Evolutionary conservation across 1,140 invertebrate species (phyloP).

Genomic region (Myzus persicae): DNA sequence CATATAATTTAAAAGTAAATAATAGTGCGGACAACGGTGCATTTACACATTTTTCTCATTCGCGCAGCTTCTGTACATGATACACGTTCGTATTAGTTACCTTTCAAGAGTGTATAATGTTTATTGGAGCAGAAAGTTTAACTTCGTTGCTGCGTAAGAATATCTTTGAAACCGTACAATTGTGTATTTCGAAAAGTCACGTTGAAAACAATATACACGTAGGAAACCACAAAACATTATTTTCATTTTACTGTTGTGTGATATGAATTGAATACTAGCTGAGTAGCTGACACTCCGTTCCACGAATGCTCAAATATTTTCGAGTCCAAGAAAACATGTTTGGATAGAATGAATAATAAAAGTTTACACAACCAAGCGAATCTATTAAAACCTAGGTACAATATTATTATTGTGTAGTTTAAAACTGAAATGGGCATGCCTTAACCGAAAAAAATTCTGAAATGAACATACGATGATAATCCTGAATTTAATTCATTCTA

Average conservation of each 20-base stretch:
- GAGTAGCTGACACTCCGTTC: neutral
- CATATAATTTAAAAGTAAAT: constrained; percentile 4
- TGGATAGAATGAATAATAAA: neutral
- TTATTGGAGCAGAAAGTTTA: neutral
- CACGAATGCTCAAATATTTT: neutral
- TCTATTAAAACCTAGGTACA: neutral
- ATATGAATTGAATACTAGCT: neutral
- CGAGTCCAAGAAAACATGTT: too few species aligned
- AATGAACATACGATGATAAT: neutral
- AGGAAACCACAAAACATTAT: neutral
- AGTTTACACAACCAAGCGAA: neutral
- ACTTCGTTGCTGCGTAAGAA: neutral
- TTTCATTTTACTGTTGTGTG: neutral
- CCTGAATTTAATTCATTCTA: neutral
- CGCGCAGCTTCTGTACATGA: neutral
- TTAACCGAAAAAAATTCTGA: neutral
- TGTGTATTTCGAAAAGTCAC: neutral
- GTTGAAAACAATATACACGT: constrained; percentile 21
- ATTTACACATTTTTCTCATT: constrained; percentile 4
- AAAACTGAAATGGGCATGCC: neutral
- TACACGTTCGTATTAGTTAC: neutral
- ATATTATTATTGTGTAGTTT: neutral
- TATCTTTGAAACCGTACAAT: neutral
- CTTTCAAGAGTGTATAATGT: neutral
- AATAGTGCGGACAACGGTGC: neutral